phyloP scores from a whole-genome alignment of 2,888 invertebrate genomes.

The Agriopis marginaria region DNA sequence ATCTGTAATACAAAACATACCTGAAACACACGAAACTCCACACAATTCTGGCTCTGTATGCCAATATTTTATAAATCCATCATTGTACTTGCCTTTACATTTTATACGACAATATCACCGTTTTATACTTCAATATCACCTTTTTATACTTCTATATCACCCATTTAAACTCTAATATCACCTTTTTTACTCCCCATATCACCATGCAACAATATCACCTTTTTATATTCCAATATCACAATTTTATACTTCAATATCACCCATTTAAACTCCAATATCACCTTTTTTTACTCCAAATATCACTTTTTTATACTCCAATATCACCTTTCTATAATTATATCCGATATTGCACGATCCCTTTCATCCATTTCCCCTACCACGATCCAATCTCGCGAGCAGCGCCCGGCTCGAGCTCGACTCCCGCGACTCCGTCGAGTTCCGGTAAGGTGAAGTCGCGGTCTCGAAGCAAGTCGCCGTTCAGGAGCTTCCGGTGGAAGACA shows the following conservation, averaged over 20 bases:
- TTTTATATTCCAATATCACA: constrained; percentile 13
- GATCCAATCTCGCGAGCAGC: constrained; percentile 60
- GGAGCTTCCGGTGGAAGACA: constrained; percentile 97
- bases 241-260: neutral
- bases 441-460: constrained; percentile 93
- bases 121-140: neutral
- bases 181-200: neutral
- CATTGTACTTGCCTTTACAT: neutral
- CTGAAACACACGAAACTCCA: neutral
- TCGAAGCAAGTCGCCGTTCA: constrained; percentile 97
- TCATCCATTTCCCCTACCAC: constrained; percentile 40
- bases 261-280: neutral
- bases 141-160: neutral
- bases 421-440: constrained; percentile 82
- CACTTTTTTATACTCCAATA: neutral
- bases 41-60: no score
- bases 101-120: neutral
- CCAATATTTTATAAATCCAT: neutral
- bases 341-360: constrained; percentile 40
- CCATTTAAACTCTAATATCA: neutral
- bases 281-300: neutral
- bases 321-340: constrained; percentile 5
- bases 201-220: neutral
- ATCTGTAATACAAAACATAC: no score
- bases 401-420: constrained; percentile 76